Evolutionary conservation across 2,888 invertebrate species (phyloP).

Genomic region (Nymphalis c-album): DNA sequence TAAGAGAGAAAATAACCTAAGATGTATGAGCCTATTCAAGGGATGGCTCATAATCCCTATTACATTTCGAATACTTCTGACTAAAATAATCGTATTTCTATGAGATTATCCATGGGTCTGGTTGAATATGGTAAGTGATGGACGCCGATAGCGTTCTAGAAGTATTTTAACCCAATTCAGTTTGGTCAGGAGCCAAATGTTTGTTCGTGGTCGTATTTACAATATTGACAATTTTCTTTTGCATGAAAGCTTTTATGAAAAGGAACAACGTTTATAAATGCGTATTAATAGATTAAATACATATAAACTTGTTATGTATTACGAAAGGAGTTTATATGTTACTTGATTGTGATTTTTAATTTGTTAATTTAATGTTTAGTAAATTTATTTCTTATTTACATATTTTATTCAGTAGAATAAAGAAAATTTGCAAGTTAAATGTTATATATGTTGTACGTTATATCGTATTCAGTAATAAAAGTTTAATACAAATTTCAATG

Average conservation of each 20-base stretch:
- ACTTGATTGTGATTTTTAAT: no score
- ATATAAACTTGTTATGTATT: no score
- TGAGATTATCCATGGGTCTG: slow-evolving; percentile 17
- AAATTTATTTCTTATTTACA: no score
- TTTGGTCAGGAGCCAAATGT: slow-evolving; percentile 38
- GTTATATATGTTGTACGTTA: no score
- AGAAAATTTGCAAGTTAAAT: slow-evolving; percentile 6
- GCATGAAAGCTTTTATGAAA: slow-evolving; percentile 1
- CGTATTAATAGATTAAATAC: not conserved
- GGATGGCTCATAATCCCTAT: not conserved
- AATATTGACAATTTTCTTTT: slow-evolving; percentile 26
- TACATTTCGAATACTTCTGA: slow-evolving; percentile 8
- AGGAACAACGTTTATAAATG: not conserved
- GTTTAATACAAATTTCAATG: not conserved
- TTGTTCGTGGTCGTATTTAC: slow-evolving; percentile 34
- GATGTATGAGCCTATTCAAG: no score
- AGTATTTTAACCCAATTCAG: slow-evolving; percentile 35
- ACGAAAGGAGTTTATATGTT: no score
- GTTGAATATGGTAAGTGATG: slow-evolving; percentile 29
- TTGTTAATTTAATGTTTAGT: no score
- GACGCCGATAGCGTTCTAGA: slow-evolving; percentile 28
- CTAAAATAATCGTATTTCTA: slow-evolving; percentile 26
- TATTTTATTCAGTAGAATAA: not conserved
- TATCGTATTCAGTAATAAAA: not conserved
- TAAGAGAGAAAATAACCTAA: no score